phyloP scores from a whole-genome alignment of 2,113 vertebrate species.

The Leptocoma aspasia region DNA sequence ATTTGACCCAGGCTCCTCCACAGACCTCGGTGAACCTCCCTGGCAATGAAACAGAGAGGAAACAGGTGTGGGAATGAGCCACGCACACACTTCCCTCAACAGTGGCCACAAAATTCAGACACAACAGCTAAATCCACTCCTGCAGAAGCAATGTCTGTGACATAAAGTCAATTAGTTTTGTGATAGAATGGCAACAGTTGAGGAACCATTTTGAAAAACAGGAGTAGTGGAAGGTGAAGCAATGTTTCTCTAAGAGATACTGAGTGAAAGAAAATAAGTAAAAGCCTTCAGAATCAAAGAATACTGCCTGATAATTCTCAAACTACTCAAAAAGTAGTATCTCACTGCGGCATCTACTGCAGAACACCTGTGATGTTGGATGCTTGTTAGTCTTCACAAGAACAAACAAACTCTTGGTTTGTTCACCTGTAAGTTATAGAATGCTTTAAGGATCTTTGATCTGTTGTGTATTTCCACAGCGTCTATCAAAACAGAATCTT shows the following conservation, averaged over 20 bases:
- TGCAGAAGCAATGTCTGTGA: not conserved
- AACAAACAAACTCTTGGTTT: not conserved
- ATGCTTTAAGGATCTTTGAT: not conserved
- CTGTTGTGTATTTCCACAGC: not conserved
- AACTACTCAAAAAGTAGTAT: not conserved
- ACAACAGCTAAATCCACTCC: not conserved
- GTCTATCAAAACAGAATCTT: not conserved
- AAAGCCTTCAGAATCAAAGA: not conserved
- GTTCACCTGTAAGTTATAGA: not conserved
- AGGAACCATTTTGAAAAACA: not conserved
- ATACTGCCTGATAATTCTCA: not conserved
- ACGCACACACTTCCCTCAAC: conserved; percentile 16
- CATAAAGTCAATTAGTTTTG: not conserved
- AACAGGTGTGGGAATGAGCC: conserved; percentile 50
- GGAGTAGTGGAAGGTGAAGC: not conserved
- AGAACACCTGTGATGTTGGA: not conserved
- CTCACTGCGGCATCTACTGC: not conserved
- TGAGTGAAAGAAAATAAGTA: not conserved
- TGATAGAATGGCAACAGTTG: not conserved
- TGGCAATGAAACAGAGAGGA: conserved; percentile 35
- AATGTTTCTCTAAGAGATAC: not conserved
- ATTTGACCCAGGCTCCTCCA: not conserved
- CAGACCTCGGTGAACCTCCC: not conserved
- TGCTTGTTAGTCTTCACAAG: not conserved
- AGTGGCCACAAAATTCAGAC: not conserved